Evolutionary conservation across 1,140 invertebrate species (phyloP), one percentile per base, ranked within the genome.

Genomic region (Tetranychus urticae): DNA sequence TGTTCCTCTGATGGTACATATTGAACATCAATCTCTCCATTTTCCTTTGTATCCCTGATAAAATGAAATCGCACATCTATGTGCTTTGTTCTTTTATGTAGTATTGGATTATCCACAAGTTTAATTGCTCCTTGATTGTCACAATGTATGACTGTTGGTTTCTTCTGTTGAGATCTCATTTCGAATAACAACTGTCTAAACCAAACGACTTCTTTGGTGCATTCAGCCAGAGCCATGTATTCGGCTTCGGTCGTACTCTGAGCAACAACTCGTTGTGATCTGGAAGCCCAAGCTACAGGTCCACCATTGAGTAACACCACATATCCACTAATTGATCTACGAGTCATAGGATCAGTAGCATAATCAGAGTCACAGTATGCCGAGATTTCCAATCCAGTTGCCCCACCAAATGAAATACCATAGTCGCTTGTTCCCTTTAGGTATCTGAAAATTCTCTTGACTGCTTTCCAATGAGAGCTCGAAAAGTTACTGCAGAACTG

Each of bases 1-100:
- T 71, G 67, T 2, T 71, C 37, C 54, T 69, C 56, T 2, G 56
- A 50, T 12, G 33, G 12, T 6, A 59, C 14, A 3, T 56, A 56
- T 39, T 37, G 14, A 13, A 67, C 8, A 0, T 45, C 6, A 36
- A 63, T 48, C 48, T 10, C 37, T 45, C 58, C 52, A 23, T 59
- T 64, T n/a, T 62, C 57, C 8, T 69, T 64, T 55, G 68, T 61
- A 61, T 70, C 67, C 46, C 70, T 52, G 45, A 73, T 68, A 58
- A 72, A 71, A 61, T 70, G 69, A 60, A 70, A 67, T 55, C 68
- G 68, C 8, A 71, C 68, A 35, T 70, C 62, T 48, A 74, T 74
- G 58, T 72, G 71, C 61, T 73, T 72, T 0, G 71, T 70, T 58
- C 72, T 65, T 39, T 66, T 61, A 58, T 74, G 71, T 54, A 71